Evolutionary conservation across 2,113 vertebrate species (phyloP).

Genomic region (Physeter macrocephalus): DNA sequence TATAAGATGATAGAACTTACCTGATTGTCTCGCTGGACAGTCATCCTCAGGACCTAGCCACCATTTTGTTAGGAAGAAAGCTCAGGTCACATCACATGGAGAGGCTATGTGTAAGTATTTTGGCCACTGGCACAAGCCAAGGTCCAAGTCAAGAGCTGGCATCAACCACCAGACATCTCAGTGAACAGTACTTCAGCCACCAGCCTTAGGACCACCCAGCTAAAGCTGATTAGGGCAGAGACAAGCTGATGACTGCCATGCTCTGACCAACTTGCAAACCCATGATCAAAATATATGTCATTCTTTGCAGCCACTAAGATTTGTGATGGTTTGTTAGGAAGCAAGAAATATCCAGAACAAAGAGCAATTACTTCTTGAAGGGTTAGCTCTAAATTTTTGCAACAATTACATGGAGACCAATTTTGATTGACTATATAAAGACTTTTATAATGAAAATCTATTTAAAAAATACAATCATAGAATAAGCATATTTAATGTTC

Average conservation of each 20-base stretch:
- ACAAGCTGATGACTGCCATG: not conserved
- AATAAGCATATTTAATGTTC: not conserved
- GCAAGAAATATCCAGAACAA: not conserved
- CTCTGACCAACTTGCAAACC: not conserved
- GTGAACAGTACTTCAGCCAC: not conserved
- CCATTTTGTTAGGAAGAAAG: not conserved
- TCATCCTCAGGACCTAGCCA: not conserved
- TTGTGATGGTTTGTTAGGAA: not conserved
- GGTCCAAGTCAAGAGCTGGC: not conserved
- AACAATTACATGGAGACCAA: not conserved
- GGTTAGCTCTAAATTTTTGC: not conserved
- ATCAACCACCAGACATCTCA: not conserved
- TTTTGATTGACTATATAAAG: not conserved
- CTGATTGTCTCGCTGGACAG: not conserved
- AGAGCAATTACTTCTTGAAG: not conserved
- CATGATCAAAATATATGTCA: not conserved
- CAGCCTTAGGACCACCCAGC: not conserved
- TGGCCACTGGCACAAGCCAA: not conserved
- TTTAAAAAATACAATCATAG: not conserved
- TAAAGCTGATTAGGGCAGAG: not conserved
- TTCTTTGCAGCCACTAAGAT: not conserved
- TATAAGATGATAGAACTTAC: not conserved
- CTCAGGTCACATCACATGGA: not conserved
- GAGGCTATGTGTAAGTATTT: not conserved
- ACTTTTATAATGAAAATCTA: not conserved